Evolutionary conservation across 1,140 invertebrate genomes (phyloP), one percentile per base, ranked within the genome.

Genomic region (Venturia canescens): DNA sequence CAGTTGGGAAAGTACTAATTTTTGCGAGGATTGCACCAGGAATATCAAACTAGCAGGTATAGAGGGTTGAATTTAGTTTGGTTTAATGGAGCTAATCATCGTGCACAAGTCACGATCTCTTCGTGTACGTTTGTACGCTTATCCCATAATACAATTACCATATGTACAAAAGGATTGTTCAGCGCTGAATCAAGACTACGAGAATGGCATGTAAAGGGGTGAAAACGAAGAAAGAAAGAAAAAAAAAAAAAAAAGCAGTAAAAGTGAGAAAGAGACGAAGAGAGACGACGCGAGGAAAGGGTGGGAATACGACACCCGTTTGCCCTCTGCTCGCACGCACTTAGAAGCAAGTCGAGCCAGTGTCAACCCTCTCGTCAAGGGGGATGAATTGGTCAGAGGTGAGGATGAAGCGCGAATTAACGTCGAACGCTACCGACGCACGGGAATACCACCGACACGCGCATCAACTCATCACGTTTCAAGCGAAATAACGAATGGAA

Each of bases 351-450:
- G 50, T 63, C 50, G 50, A 76, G 53, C 72, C 27, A 60, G 50
- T 53, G 21, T 63, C 23, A 63, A 63, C 60, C 60, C 60, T 63
- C 60, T 63, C 60, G 53, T 63, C 21, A 63, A 13, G 11, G 23
- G 57, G 60, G 60, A 2, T 63, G 60, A 26, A 63, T 63, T 76
- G 72, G 72, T 60, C 72, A 76, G 53, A 76, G 72, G 72, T 76
- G 72, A 53, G 72, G 72, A 63, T 63, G 53, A 76, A 76, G 72
- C 72, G n/a, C 69, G 71, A 74, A 23, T 76, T 53, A 76, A 60
- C 72, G 72, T 76, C 72, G 53, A 76, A 53, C 60, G 72, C 9
- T 27, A 27, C 60, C 23, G 11, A 26, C 60, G 23, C 26, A 63
- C 23, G 60, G 7, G n/a, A 63, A 63, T 63, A 26, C 60, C 71